These are phyloP conservation scores for Tolmerus cingulatus DNA, from an alignment of 2,888 invertebrate species.

Conservation along the genomic window DNA sequence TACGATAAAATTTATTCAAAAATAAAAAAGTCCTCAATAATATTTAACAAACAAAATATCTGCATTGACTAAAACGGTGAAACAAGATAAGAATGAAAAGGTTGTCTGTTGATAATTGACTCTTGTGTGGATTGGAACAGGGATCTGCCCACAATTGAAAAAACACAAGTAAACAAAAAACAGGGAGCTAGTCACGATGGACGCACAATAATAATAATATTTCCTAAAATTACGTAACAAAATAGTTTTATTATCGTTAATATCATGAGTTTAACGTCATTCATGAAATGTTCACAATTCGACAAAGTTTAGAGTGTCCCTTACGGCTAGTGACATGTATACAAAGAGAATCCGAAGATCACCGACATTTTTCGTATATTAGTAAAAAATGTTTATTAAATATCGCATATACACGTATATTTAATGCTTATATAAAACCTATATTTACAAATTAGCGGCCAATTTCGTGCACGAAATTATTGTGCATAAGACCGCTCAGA, in stretches of 20 bases:
- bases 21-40: constrained; percentile 18
- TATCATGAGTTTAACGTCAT: constrained; percentile 30
- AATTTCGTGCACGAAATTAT: neutral
- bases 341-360: neutral
- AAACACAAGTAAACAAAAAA: neutral
- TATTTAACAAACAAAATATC: neutral
- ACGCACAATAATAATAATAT: neutral
- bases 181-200: neutral
- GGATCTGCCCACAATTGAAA: neutral
- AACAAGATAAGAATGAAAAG: neutral
- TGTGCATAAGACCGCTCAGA: neutral
- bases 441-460: neutral
- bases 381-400: constrained; percentile 5
- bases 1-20: constrained; percentile 23
- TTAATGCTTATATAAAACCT: neutral
- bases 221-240: constrained; percentile 28
- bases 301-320: neutral
- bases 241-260: constrained; percentile 27
- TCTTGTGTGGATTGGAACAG: neutral
- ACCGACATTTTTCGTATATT: neutral
- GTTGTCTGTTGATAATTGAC: neutral
- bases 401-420: neutral
- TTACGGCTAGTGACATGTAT: neutral
- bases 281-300: constrained; percentile 9
- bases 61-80: constrained; percentile 3